phyloP scores from a whole-genome alignment of 1,140 invertebrate genomes.

The Palaemon carinicauda region DNA sequence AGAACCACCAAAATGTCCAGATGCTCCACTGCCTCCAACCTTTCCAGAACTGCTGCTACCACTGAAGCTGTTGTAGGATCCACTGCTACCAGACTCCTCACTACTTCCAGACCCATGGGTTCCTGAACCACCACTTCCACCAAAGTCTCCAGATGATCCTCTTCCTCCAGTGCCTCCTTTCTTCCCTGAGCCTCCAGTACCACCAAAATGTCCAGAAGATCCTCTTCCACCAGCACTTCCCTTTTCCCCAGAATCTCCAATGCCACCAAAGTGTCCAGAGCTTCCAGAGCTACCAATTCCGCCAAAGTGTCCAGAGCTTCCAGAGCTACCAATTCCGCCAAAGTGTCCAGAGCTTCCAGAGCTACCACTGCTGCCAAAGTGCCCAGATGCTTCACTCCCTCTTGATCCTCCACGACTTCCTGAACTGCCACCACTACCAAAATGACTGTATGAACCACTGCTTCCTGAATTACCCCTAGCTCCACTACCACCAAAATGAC shows the following conservation, averaged over 20 bases:
- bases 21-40: neutral
- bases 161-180: too few relatives aligned
- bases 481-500: neutral
- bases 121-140: neutral
- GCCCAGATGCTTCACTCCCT: neutral
- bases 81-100: neutral
- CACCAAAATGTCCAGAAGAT: constrained; percentile 28
- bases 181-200: constrained; percentile 23
- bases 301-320: too few relatives aligned
- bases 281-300: too few relatives aligned
- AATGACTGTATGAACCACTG: neutral
- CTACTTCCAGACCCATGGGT: neutral
- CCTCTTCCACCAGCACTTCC: too few relatives aligned
- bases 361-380: neutral
- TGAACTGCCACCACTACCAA: neutral
- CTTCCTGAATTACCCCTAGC: neutral
- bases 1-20: constrained; percentile 34
- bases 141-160: neutral
- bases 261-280: constrained; percentile 35
- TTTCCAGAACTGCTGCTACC: neutral
- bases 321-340: too few relatives aligned
- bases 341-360: too few relatives aligned
- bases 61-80: neutral
- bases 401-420: neutral
- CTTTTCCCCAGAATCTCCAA: constrained; percentile 1